A percentile compares a stretch with the other conserved stretches of the same genome.
Conservation (phyloP, 1,140 invertebrate genomes). For the Drosophila athabasca region DNA sequence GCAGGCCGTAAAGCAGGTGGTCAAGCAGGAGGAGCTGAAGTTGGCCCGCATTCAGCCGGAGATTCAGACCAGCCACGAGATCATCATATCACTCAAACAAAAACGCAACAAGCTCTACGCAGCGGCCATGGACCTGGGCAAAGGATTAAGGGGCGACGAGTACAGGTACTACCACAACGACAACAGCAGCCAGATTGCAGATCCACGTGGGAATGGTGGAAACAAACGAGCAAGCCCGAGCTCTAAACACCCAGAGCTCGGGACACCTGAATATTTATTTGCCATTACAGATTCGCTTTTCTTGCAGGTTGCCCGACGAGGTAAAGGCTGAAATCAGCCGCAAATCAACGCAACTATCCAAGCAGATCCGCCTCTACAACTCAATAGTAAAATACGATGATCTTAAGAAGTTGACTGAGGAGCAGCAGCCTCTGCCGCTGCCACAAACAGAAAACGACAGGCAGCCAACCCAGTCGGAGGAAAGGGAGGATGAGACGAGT, state of each 20-base stretch:
- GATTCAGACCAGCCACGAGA: slow-evolving; percentile 72
- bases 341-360: slow-evolving; percentile 49
- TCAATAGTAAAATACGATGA: slow-evolving; percentile 61
- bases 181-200: slow-evolving; percentile 44
- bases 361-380: slow-evolving; percentile 65
- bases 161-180: slow-evolving; percentile 71
- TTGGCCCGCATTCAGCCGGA: slow-evolving; percentile 67
- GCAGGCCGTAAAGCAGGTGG: slow-evolving; percentile 52
- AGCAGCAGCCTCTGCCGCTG: not conserved
- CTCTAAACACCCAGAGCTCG: slow-evolving; percentile 15
- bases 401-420: slow-evolving; percentile 25
- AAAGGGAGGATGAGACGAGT: not conserved
- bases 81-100: slow-evolving; percentile 70
- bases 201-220: slow-evolving; percentile 44
- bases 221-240: slow-evolving; percentile 23
- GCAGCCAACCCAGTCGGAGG: not conserved
- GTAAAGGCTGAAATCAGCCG: slow-evolving; percentile 43
- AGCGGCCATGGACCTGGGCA: slow-evolving; percentile 70
- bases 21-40: slow-evolving; percentile 66
- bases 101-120: slow-evolving; percentile 67
- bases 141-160: slow-evolving; percentile 64
- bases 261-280: not conserved
- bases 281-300: slow-evolving; percentile 22
- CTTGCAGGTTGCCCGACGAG: slow-evolving; percentile 66
- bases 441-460: not conserved